Base-by-base conservation (phyloP, 2,113 vertebrate genomes). In the Clarias batrachus region DNA sequence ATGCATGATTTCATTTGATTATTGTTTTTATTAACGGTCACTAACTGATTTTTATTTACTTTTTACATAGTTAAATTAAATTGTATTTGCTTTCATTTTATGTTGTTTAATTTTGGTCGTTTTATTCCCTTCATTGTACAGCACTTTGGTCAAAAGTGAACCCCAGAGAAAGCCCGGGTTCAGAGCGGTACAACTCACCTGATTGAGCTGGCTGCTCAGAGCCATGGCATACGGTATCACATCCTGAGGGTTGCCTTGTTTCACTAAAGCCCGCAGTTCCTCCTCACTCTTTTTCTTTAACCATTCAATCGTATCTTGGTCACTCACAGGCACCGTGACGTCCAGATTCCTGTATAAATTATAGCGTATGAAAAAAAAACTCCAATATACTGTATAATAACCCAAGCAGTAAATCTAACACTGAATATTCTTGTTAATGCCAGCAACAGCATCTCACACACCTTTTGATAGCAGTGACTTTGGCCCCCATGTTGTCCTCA, bases 211-310 rank as follows among this genome's bases (percentile, higher is more conserved):
- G 62, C 93, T 96, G 82, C 87, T 92, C 78, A 96, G 90, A 0
- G 94, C 93, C 12, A 94, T 88, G 27, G 94, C 91, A 86, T 93
- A 96, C 0, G 92, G 92, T 17, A 96, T 90, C 81, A 96, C 92
- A 73, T 94, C 91, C 54, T 95, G 93, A 27, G 93, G 93, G 87
- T 96, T 95, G 21, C 94, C 94, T 85, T 92, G 94, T 90, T 94
- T 94, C 57, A 93, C 81, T 37, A 94, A 85, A 79, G 84, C 88
- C 91, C 90, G 91, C 30, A 96, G 90, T 56, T 94, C 92, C 9
- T 88, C 92, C 83, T 92, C 92, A 74, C 91, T 94, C 86, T 94
- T 94, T 76, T 91, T 91, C 89, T 85, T 94, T 71, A 96, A 91
- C 95, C 94, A 93, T 27, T 88, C 79, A 1, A 78, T 85, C 25